These are phyloP conservation scores for Meda fulgida DNA, from an alignment of 2,797 vertebrate species.

Conservation along the genomic window DNA sequence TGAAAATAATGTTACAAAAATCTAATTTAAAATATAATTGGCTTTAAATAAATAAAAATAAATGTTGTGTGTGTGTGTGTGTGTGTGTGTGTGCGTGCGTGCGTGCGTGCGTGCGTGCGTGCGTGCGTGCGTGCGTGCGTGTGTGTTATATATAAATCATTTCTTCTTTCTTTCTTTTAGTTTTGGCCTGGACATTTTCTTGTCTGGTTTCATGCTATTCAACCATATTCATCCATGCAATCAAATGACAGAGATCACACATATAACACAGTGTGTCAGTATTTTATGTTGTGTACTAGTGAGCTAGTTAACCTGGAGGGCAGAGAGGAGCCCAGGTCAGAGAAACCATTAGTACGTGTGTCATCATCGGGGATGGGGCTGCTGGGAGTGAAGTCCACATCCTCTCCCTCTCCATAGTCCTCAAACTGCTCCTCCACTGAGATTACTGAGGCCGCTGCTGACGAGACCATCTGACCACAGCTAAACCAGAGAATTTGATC, in stretches of 20 bases:
- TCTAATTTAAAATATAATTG: not conserved
- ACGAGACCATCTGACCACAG: conserved; percentile 83
- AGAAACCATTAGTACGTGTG: conserved; percentile 89
- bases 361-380: conserved; percentile 95
- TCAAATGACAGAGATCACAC: not conserved
- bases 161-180: not conserved
- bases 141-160: not conserved
- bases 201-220: not conserved
- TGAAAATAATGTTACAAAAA: not conserved
- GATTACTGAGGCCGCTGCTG: conserved; percentile 87
- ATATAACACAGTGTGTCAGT: not conserved
- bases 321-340: conserved; percentile 95
- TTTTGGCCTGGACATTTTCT: not conserved
- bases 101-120: no score
- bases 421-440: conserved; percentile 94
- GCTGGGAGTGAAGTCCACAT: conserved; percentile 91
- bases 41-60: not conserved
- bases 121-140: no score
- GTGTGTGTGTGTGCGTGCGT: no score
- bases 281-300: not conserved
- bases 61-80: no score
- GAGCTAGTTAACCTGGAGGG: conserved; percentile 85
- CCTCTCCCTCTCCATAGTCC: conserved; percentile 95
- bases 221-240: not conserved
- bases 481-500: conserved; percentile 65